Base-by-base conservation (phyloP, 2,113 vertebrate species). In the Setophaga coronata region DNA sequence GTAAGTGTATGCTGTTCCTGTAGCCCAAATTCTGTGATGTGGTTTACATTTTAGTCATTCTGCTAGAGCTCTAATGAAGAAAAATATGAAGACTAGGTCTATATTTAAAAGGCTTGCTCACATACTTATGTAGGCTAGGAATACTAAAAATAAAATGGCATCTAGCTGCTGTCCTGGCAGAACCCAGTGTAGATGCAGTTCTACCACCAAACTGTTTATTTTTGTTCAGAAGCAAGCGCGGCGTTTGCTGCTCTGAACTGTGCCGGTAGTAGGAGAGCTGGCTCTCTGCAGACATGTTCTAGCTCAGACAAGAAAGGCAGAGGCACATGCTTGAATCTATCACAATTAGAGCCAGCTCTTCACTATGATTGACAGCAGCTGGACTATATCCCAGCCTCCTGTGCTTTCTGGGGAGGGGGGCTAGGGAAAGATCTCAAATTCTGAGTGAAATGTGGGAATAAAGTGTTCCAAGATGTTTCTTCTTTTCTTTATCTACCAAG, bases 41-140 rank as follows among this genome's bases (percentile, higher is more conserved):
- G 40, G 69, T 88, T 92, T 88, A 71, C 40, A 48, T 91, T 78
- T 90, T 69, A 79, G 81, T 21, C 77, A 61, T 87, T 91, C 77
- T 91, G 65, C 87, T 95, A 50, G 61, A 84, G 61, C 34, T 78
- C 82, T 97, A 93, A 94, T 87, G 82, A 89, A 93, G 90, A 90
- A 94, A 95, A 96, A 87, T 86, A 74, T 45, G 88, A 93, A 93
- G 58, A 28, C 90, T 95, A 45, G 20, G 40, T 77, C 92, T 96
- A 92, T 94, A 96, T 95, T 94, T 96, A 89, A 94, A 84, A 91
- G 69, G 61, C 82, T 94, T 96, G 86, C 80, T 97, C 65, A 74
- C 90, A 95, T 76, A 87, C 76, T 94, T 95, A 90, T 95, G 95
- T 96, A 84, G 93, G 88, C 79, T 96, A 94, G 65, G 57, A 90